Percentiles rank a stretch among this genome's conserved stretches.
Evolutionary conservation across 2,888 invertebrate genomes (phyloP).

Genomic region (Phyto melanocephala): DNA sequence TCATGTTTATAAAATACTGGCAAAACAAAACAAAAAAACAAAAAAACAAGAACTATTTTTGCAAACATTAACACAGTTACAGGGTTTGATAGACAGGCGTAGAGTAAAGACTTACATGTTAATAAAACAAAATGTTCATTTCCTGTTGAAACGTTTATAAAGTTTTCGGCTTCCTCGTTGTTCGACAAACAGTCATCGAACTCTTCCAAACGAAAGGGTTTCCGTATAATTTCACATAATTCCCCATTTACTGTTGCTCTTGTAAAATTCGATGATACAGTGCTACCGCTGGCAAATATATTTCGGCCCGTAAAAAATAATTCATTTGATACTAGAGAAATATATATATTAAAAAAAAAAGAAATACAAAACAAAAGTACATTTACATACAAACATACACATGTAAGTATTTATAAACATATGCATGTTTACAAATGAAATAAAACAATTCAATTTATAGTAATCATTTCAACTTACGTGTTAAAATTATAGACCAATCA

Average conservation of each 20-base stretch:
- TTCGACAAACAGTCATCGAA: constrained; percentile 74
- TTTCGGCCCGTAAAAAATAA: constrained; percentile 77
- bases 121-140: constrained; percentile 77
- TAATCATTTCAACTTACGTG: constrained; percentile 71
- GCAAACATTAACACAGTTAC: constrained; percentile 19
- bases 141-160: constrained; percentile 75
- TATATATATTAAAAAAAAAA: neutral
- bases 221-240: constrained; percentile 72
- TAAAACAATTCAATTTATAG: neutral
- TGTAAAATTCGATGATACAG: constrained; percentile 73
- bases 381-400: neutral
- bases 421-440: too few relatives aligned
- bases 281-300: constrained; percentile 72
- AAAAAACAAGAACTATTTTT: neutral
- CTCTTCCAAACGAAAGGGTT: constrained; percentile 76
- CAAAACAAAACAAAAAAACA: neutral
- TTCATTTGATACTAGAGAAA: constrained; percentile 75
- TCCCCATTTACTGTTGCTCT: constrained; percentile 70
- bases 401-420: too few relatives aligned
- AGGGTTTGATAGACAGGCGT: neutral
- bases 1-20: constrained; percentile 48
- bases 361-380: neutral
- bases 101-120: constrained; percentile 74
- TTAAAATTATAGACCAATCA: constrained; percentile 76
- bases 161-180: constrained; percentile 76